Evolutionary conservation across 2,888 invertebrate species (phyloP), one percentile per base, ranked within the genome.

Genomic region (Tuberolachnus salignus): DNA sequence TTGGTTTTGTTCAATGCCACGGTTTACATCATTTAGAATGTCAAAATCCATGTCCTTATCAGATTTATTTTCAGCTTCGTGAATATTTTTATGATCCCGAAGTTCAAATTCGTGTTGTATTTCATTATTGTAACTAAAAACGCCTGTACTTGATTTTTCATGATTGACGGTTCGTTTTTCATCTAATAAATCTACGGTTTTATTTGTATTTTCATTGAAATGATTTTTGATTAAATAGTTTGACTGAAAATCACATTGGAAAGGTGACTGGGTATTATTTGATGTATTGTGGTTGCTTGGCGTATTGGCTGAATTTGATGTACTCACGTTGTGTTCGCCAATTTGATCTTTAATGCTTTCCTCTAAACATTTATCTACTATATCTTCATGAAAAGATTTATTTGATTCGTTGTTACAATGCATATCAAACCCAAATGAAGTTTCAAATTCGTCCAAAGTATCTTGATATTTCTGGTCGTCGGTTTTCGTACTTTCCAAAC

Each of bases 321-420:
- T 23, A 59, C 59, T 69, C 6, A 69, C 49, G 13, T 59, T 49
- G 3, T 59, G 34, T 51, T 42, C 67, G 13, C 23, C 61, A 46
- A 69, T 78, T 59, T 78, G 67, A 21, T 78, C 59, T 26, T 78
- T 59, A 42, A 78, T 59, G 1, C 67, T 69, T 61, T 78, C 78
- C 6, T 78, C 78, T 42, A 78, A 61, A 78, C 78, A 78, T 51
- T 78, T 78, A 23, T 78, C 69, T 3, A 78, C 78, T 42, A 78
- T 78, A 21, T 34, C 42, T 42, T 78, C 78, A n/a, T 78, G 61
- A 23, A 78, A 69, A 42, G 78, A 69, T 49, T 78, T 67, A 2
- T 42, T 69, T 1, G 78, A 34, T 19, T 67, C 59, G 2, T 34
- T 69, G 21, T 49, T 75, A 42, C 78, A 78, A 42, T 78, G 78